These are phyloP conservation scores for Diabrotica undecimpunctata DNA, from an alignment of 1,140 invertebrate species.

Conservation along the genomic window DNA sequence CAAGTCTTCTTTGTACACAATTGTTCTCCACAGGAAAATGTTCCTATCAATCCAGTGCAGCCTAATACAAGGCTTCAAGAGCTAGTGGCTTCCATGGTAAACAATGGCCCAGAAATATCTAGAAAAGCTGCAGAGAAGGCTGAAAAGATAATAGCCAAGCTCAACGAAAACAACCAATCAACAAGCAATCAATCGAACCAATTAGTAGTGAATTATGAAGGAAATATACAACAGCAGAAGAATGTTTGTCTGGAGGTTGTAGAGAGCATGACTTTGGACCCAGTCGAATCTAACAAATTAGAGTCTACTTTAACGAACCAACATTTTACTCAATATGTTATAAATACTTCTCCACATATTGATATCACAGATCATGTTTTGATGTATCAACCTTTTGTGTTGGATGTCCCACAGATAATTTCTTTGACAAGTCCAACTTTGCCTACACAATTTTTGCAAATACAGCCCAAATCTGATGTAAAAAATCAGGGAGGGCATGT, in stretches of 20 bases:
- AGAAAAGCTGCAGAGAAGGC: slow-evolving; percentile 28
- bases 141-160: slow-evolving; percentile 18
- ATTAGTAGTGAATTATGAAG: background rate
- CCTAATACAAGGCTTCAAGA: slow-evolving; percentile 37
- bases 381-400: slow-evolving; percentile 39
- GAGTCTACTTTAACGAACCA: slow-evolving; percentile 4
- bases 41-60: slow-evolving; percentile 30
- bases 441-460: slow-evolving; percentile 34
- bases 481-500: background rate
- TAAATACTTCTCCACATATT: slow-evolving; percentile 25
- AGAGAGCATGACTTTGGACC: background rate
- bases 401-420: slow-evolving; percentile 37
- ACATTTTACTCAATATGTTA: slow-evolving; percentile 33
- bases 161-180: background rate
- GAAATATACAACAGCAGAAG: slow-evolving; percentile 7
- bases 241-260: background rate
- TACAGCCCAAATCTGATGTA: slow-evolving; percentile 23
- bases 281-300: background rate
- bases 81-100: slow-evolving; percentile 39
- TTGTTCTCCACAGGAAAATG: slow-evolving; percentile 40
- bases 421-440: slow-evolving; percentile 29
- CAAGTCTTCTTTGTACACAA: slow-evolving; percentile 43
- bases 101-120: slow-evolving; percentile 34
- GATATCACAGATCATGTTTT: slow-evolving; percentile 34
- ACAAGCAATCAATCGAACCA: background rate